phyloP scores from a whole-genome alignment of 2,113 vertebrate genomes.

The Malaclemys terrapin region DNA sequence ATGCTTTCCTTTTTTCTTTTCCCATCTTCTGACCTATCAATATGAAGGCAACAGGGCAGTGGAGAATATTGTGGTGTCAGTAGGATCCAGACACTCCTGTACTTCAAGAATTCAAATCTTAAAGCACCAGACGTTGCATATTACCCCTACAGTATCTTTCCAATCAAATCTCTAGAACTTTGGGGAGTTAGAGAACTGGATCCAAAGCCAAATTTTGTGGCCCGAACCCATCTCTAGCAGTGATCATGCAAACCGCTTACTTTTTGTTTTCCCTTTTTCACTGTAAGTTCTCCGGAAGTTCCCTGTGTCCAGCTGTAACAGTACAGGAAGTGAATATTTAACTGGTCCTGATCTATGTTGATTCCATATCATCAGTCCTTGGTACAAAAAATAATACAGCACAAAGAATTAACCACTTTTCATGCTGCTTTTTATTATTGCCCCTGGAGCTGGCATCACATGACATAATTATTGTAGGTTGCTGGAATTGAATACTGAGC shows the following conservation, averaged over 20 bases:
- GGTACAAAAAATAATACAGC: neutral
- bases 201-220: neutral
- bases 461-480: neutral
- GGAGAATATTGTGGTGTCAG: neutral
- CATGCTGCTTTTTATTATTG: neutral
- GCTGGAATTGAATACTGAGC: neutral
- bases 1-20: neutral
- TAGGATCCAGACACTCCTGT: neutral
- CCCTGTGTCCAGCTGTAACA: neutral
- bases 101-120: neutral
- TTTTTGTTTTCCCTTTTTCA: neutral
- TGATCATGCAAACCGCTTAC: neutral
- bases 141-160: neutral
- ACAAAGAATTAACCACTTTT: neutral
- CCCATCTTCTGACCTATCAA: neutral
- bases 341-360: neutral
- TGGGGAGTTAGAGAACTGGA: neutral
- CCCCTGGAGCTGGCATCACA: neutral
- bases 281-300: neutral
- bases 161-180: neutral
- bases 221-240: neutral
- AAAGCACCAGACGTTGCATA: neutral
- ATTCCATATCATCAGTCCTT: neutral
- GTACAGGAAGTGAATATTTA: neutral
- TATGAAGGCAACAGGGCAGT: neutral